These are phyloP conservation scores for Polietes domitor DNA, from an alignment of 2,888 invertebrate genomes.

Conservation along the genomic window DNA sequence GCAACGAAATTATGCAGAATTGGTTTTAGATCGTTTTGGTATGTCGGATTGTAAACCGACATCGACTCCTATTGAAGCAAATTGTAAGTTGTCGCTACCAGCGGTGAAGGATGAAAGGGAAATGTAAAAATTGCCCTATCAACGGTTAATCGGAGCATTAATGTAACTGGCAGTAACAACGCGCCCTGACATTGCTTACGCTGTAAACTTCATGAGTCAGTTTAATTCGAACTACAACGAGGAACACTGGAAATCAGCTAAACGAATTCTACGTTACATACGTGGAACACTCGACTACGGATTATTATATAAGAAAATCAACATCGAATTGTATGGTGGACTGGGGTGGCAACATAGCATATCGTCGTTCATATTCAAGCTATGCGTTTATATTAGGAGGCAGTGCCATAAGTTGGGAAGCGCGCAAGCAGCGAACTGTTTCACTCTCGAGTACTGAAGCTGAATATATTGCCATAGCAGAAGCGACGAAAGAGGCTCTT, in stretches of 20 bases:
- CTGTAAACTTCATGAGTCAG: constrained; percentile 62
- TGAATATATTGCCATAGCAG: constrained; percentile 64
- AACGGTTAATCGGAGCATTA: constrained; percentile 65
- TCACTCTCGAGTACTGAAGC: constrained; percentile 65
- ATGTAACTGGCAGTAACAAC: constrained; percentile 66
- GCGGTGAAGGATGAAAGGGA: constrained; percentile 35
- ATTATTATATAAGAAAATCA: constrained; percentile 44
- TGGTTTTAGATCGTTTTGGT: constrained; percentile 56
- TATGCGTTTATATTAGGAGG: constrained; percentile 62
- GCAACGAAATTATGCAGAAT: constrained; percentile 58
- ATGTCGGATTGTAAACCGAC: constrained; percentile 56
- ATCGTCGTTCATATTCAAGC: constrained; percentile 65
- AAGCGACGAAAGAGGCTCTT: constrained; percentile 62
- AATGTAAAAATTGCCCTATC: constrained; percentile 59
- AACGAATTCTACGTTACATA: constrained; percentile 62
- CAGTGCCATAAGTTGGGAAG: constrained; percentile 65
- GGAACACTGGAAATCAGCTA: constrained; percentile 66
- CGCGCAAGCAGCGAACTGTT: constrained; percentile 64
- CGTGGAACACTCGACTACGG: constrained; percentile 55
- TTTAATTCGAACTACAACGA: constrained; percentile 58
- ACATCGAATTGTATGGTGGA: constrained; percentile 53
- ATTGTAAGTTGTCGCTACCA: constrained; percentile 45
- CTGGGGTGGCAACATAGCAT: constrained; percentile 60
- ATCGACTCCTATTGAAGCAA: constrained; percentile 52
- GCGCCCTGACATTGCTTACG: constrained; percentile 58